These are phyloP conservation scores for Lampris incognitus DNA, from an alignment of 2,113 vertebrate species.

Conservation along the genomic window DNA sequence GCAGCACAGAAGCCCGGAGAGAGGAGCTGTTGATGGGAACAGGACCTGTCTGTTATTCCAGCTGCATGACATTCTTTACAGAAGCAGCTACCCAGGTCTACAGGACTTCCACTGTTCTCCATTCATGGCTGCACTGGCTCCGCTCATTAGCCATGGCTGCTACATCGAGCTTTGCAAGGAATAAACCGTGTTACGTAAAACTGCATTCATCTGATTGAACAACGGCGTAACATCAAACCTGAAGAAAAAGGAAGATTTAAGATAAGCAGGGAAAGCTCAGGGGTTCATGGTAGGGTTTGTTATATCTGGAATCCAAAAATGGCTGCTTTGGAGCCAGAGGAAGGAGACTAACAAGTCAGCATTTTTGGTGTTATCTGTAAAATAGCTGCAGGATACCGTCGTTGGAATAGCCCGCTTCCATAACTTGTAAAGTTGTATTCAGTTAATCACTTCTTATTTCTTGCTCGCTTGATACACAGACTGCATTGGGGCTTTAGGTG, in stretches of 20 bases:
- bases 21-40: conserved; percentile 56
- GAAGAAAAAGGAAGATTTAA: conserved; percentile 4
- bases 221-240: conserved; percentile 2
- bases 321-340: conserved; percentile 26
- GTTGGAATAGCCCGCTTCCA: no score
- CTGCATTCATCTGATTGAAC: conserved; percentile 7
- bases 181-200: conserved; percentile 45
- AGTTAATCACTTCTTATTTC: background rate
- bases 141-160: conserved; percentile 57
- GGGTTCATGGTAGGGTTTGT: background rate
- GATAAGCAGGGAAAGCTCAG: background rate
- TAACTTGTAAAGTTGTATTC: no score
- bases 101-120: conserved; percentile 69
- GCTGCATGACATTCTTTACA: conserved; percentile 76
- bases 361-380: background rate
- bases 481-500: background rate
- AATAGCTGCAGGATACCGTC: background rate
- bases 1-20: conserved; percentile 59
- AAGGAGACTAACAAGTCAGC: conserved; percentile 6
- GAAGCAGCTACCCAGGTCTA: conserved; percentile 65
- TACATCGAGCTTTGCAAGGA: conserved; percentile 37
- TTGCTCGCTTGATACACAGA: background rate
- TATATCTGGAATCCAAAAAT: conserved; percentile 19
- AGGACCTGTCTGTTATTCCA: conserved; percentile 76
- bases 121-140: conserved; percentile 59